Base-by-base conservation (phyloP, 2,797 vertebrate genomes). In the Trachops cirrhosus region DNA sequence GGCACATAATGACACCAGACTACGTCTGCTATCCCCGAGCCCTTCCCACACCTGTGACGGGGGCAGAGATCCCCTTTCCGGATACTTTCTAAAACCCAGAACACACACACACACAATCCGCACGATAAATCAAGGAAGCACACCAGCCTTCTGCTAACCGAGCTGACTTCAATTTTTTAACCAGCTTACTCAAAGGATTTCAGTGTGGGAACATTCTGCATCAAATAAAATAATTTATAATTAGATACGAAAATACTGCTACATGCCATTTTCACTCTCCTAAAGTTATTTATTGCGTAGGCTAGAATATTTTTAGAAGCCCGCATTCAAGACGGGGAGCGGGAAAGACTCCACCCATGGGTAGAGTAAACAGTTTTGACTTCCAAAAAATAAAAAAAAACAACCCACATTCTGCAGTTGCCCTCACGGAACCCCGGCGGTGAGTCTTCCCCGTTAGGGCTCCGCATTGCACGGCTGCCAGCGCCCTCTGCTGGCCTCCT, bases 401-500 rank as follows among this genome's bases (percentile, higher is more conserved):
- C 29, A 54, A 24, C 54, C 34, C 50, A 1, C 29, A 14, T 71
- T 80, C 73, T 21, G 50, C 21, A 34, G 44, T 4, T 21, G 14
- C 19, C 64, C 39, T 37, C 19, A 1, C 9, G 64, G 86, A 77
- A 34, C n/a, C 14, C 62, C 39, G 1, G 37, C 15, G 11, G 14
- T 24, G 29, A 16, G 8, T 29, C 46, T 80, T 37, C 67, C 34
- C 86, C 1, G 4, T 6, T 1, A 21, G 32, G 24, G 10, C 2
- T n/a, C 71, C 16, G 22, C 37, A 93, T 94, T 85, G 26, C 84
- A 96, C 96, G 95, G 96, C 89, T 70, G 89, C 87, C 79, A 95
- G 95, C 54, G 89, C 97, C 98, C 98, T 98, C 98, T 98, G 75
- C 97, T 98, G 98, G 97, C 70, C 59, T 77, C 19, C 59, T 54